Conservation (phyloP, 2,888 invertebrate species). For the Hydroisotoma schaefferi region DNA sequence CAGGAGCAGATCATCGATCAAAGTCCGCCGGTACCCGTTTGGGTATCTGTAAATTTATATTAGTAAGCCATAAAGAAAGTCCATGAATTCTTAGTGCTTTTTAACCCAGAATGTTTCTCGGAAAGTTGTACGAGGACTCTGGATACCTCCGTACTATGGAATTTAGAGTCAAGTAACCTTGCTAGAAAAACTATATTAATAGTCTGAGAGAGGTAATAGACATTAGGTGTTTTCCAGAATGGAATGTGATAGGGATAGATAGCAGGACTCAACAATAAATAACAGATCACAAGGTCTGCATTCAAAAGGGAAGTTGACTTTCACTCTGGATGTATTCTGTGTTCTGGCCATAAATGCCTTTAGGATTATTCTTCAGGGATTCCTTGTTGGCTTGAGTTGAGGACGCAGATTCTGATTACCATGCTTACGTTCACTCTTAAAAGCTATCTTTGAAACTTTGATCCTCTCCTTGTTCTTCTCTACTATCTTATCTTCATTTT, state of each 20-base stretch:
- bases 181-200: no score
- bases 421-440: constrained; percentile 2
- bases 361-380: background rate
- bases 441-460: background rate
- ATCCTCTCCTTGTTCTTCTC: background rate
- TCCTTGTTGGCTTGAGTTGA: background rate
- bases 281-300: constrained; percentile 9
- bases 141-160: no score
- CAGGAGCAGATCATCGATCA: constrained; percentile 9
- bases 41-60: constrained; percentile 13
- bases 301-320: constrained; percentile 3
- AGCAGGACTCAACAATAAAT: constrained; percentile 7
- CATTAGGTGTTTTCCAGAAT: no score
- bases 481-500: no score
- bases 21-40: constrained; percentile 14
- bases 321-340: background rate
- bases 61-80: constrained; percentile 10
- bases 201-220: no score
- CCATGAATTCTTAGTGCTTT: constrained; percentile 15
- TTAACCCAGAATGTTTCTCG: constrained; percentile 8
- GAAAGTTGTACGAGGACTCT: background rate
- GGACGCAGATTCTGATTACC: background rate
- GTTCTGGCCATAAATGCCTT: background rate
- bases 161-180: background rate
- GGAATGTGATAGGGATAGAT: constrained; percentile 5